Evolutionary conservation across 2,888 invertebrate species (phyloP).

Genomic region (Polia nebulosa): DNA sequence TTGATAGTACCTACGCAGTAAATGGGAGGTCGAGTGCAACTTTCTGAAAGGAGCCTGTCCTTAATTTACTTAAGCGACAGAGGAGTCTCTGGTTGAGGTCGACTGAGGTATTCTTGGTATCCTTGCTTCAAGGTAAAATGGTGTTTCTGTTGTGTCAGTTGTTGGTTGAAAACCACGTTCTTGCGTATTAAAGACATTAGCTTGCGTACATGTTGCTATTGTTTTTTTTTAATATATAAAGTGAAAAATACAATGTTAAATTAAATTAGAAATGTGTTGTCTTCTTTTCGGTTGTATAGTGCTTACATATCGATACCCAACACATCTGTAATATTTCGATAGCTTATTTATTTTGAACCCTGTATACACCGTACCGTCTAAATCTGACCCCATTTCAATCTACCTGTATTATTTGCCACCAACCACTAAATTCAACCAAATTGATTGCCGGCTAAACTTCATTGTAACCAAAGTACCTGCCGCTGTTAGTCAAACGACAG

Average conservation of each 20-base stretch:
- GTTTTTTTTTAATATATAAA: too few relatives aligned
- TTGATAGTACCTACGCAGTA: slow-evolving; percentile 14
- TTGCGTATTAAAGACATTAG: background rate
- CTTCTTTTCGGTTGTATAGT: too few relatives aligned
- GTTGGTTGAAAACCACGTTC: background rate
- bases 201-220: background rate
- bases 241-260: too few relatives aligned
- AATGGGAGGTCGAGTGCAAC: slow-evolving; percentile 17
- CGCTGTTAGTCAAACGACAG: slow-evolving; percentile 19
- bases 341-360: too few relatives aligned
- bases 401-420: background rate
- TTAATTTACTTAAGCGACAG: slow-evolving; percentile 31
- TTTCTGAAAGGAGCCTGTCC: slow-evolving; percentile 20
- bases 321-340: too few relatives aligned
- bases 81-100: background rate
- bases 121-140: background rate
- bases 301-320: too few relatives aligned
- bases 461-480: slow-evolving; percentile 9
- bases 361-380: too few relatives aligned
- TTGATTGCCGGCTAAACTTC: slow-evolving; percentile 13
- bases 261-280: too few relatives aligned
- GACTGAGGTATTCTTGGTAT: slow-evolving; percentile 3
- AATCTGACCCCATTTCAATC: too few relatives aligned
- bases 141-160: background rate
- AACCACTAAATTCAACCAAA: slow-evolving; percentile 13